These are phyloP conservation scores for Caenorhabditis elegans DNA, from an alignment of 1,140 invertebrate species.

Conservation along the genomic window DNA sequence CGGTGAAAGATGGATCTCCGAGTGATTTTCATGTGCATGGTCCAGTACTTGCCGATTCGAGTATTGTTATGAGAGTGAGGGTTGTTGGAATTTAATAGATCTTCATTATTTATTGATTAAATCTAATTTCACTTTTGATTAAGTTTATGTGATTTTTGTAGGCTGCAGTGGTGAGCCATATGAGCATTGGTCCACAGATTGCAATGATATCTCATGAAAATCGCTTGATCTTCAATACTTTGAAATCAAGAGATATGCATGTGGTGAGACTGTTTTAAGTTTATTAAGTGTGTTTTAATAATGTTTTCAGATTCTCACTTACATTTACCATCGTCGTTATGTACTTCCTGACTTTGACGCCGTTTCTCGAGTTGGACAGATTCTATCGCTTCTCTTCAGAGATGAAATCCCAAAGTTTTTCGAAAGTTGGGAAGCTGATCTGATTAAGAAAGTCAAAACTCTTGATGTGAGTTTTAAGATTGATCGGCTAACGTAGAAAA, in stretches of 20 bases:
- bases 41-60: not conserved
- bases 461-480: not conserved
- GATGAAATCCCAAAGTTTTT: not conserved
- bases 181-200: not conserved
- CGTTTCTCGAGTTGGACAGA: not conserved
- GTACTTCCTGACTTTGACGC: constrained; percentile 4
- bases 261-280: not conserved
- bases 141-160: not conserved
- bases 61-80: not conserved
- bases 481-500: not conserved
- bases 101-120: too few relatives aligned
- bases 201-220: constrained; percentile 13
- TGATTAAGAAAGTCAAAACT: not conserved
- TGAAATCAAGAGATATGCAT: not conserved
- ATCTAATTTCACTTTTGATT: too few relatives aligned
- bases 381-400: not conserved
- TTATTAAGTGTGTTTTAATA: not conserved
- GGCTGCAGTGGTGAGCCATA: not conserved
- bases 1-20: not conserved
- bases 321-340: constrained; percentile 10
- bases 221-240: not conserved
- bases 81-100: too few relatives aligned
- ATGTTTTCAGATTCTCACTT: not conserved
- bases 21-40: not conserved
- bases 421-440: not conserved